Evolutionary conservation across 1,140 invertebrate genomes (phyloP).

Genomic region (Bilobella aurantiaca): DNA sequence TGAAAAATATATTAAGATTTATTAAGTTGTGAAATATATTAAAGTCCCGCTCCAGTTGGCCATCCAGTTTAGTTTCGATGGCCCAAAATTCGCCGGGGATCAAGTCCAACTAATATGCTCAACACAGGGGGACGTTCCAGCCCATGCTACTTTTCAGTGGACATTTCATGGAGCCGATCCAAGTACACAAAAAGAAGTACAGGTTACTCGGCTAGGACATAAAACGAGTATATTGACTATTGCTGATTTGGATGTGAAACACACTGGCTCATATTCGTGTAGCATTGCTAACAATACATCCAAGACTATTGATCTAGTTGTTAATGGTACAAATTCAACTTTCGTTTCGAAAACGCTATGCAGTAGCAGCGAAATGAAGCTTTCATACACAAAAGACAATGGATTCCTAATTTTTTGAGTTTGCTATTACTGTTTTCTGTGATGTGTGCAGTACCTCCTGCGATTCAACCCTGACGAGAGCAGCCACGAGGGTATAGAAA

Average conservation of each 20-base stretch:
- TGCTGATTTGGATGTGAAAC: not conserved
- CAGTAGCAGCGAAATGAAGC: not conserved
- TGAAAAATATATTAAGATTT: too few relatives aligned
- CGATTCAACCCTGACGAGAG: conserved; percentile 52
- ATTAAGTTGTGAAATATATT: too few relatives aligned
- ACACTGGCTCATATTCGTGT: not conserved
- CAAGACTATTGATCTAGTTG: not conserved
- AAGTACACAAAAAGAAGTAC: not conserved
- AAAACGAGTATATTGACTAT: not conserved
- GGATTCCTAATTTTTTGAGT: too few relatives aligned
- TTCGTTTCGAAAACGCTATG: not conserved
- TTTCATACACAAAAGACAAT: too few relatives aligned
- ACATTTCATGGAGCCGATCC: not conserved
- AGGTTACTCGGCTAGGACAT: not conserved
- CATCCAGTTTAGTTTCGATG: not conserved
- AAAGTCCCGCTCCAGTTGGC: not conserved
- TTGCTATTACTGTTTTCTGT: not conserved
- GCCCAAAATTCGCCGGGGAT: not conserved
- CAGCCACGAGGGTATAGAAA: conserved; percentile 30
- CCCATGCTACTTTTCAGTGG: not conserved
- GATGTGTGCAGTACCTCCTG: conserved; percentile 48
- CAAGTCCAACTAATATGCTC: not conserved
- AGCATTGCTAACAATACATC: not conserved
- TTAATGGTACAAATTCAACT: conserved; percentile 9
- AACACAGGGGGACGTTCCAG: not conserved